Percentiles rank a stretch among this genome's conserved stretches.
Evolutionary conservation across 2,797 vertebrate genomes (phyloP).

Genomic region (Acipenser ruthenus): DNA sequence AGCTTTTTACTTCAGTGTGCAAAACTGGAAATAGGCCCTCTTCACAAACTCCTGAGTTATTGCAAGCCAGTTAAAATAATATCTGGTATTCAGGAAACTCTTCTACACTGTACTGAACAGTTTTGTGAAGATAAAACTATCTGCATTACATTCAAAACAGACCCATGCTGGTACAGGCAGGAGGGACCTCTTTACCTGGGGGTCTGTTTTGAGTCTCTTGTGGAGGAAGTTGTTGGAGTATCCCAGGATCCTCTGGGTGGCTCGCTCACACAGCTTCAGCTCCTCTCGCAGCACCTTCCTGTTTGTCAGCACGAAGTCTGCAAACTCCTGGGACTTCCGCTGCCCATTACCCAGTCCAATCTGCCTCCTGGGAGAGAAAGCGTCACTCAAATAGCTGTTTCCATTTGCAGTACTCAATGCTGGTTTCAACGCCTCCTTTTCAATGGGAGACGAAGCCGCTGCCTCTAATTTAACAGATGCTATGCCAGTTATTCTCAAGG

Average conservation of each 20-base stretch:
- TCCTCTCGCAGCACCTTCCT: background rate
- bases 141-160: no score
- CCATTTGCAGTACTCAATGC: background rate
- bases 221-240: conserved; percentile 15
- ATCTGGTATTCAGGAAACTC: no score
- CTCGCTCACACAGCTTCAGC: conserved; percentile 6
- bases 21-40: no score
- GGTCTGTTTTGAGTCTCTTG: conserved; percentile 9
- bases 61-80: no score
- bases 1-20: no score
- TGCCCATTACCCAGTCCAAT: conserved; percentile 9
- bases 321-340: conserved; percentile 6
- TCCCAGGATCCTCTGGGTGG: conserved; percentile 7
- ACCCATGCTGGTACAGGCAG: background rate
- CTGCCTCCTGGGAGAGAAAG: background rate
- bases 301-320: conserved; percentile 7
- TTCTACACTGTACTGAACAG: no score
- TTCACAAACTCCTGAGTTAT: no score
- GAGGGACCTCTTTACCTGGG: background rate
- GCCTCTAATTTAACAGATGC: no score
- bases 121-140: no score
- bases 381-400: no score
- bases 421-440: background rate
- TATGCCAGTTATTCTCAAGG: no score
- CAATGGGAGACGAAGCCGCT: background rate